These are phyloP conservation scores for Lasioglossum albipes DNA, from an alignment of 1,140 invertebrate genomes.

Conservation along the genomic window DNA sequence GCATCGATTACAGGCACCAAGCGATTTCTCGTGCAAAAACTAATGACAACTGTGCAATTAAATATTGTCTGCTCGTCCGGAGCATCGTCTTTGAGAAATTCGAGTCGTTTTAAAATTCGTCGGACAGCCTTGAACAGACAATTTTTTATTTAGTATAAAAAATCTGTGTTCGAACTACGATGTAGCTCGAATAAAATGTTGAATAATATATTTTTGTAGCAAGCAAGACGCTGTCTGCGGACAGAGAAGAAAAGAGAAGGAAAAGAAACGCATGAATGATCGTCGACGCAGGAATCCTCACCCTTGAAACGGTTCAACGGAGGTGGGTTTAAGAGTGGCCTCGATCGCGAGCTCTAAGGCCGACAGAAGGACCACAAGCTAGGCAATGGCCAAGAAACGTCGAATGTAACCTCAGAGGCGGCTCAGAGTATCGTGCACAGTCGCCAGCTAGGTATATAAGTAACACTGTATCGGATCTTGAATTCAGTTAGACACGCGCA, in stretches of 20 bases:
- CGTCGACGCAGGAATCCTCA: conserved; percentile 30
- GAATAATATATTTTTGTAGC: too few relatives aligned
- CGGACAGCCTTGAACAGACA: too few relatives aligned
- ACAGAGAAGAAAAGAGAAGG: neutral
- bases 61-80: too few relatives aligned
- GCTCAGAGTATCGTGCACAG: conserved; percentile 10
- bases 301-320: conserved; percentile 53
- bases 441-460: conserved; percentile 63
- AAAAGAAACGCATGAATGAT: neutral
- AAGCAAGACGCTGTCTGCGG: too few relatives aligned
- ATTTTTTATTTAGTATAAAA: too few relatives aligned
- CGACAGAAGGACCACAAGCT: conserved; percentile 20
- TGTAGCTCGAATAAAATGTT: too few relatives aligned
- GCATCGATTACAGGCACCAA: neutral
- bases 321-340: conserved; percentile 26
- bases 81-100: too few relatives aligned
- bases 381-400: conserved; percentile 47
- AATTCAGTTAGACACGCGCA: conserved; percentile 70
- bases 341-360: conserved; percentile 41
- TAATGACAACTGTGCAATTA: too few relatives aligned
- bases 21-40: neutral
- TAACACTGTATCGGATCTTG: conserved; percentile 64
- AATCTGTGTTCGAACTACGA: too few relatives aligned
- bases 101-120: too few relatives aligned
- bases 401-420: conserved; percentile 42